These are phyloP conservation scores for Pogonus chalceus DNA, from an alignment of 1,140 invertebrate genomes.

Conservation along the genomic window DNA sequence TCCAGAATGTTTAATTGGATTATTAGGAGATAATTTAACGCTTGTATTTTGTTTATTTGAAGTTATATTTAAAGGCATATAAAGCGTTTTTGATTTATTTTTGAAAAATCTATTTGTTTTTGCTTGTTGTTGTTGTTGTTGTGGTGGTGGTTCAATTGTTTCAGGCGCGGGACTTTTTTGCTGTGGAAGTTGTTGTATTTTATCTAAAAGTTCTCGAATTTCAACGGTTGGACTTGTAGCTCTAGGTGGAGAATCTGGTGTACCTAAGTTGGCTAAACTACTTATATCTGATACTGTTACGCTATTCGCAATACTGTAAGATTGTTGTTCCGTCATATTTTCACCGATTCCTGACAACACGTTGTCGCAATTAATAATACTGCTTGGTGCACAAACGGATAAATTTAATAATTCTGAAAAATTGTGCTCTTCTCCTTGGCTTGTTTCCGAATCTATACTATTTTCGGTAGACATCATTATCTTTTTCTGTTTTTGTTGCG, in stretches of 20 bases:
- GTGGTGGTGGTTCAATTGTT: constrained; percentile 17
- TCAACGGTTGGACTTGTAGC: constrained; percentile 67
- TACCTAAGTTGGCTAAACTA: constrained; percentile 48
- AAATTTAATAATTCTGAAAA: constrained; percentile 31
- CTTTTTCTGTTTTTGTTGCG: neutral
- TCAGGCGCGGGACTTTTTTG: constrained; percentile 25
- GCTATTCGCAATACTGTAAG: constrained; percentile 36
- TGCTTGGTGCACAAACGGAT: constrained; percentile 27
- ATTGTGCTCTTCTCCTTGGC: constrained; percentile 26
- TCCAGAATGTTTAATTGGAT: neutral
- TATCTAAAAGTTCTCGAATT: constrained; percentile 53
- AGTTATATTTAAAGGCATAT: constrained; percentile 39
- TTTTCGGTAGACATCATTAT: constrained; percentile 8
- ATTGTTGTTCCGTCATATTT: neutral
- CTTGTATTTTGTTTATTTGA: neutral
- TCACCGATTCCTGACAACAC: neutral
- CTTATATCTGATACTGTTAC: constrained; percentile 55
- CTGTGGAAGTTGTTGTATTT: constrained; percentile 53
- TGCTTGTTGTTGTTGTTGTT: constrained; percentile 29
- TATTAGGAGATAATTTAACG: neutral
- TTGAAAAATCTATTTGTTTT: constrained; percentile 33
- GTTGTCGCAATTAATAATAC: constrained; percentile 4
- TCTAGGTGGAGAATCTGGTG: constrained; percentile 61
- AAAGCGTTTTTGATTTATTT: constrained; percentile 44
- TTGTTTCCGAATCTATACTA: constrained; percentile 26